Base-by-base conservation (phyloP, 2,888 invertebrate species). In the Deroplatys truncata region DNA sequence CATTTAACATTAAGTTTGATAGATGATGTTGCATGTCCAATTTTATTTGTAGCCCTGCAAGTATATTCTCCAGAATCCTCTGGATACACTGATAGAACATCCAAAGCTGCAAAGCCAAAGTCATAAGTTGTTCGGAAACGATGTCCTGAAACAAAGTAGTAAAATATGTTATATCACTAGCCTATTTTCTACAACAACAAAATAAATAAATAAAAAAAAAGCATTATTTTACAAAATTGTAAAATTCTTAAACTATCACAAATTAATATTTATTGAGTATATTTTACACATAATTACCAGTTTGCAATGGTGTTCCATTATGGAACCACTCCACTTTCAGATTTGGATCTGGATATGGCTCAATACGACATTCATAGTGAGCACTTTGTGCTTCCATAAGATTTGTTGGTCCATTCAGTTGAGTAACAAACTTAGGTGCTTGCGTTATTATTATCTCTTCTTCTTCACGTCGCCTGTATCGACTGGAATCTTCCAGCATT, bases 21-120 rank as follows among this genome's bases (percentile, higher is more conserved):
- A 0, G 97, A 96, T 84, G 98, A 98, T 90, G 96, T 95, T 2
- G 98, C 98, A 93, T 97, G 96, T 91, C 98, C 98, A 91, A 98
- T 94, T 91, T 96, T 96, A 93, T 98, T 98, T 89, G 97, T 98
- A 88, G 97, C 98, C 92, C 96, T 96, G 93, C 98, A 98, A 25
- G 97, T 97, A 92, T 98, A 98, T 93, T 98, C 98, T 89, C 99
- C 99, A 91, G 98, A 97, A 93, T 99, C 99, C 94, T 98, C 98
- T 28, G 97, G 97, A 92, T 98, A 98, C 2, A 98, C 98, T 84
- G 98, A 97, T 49, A 98, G 95, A 90, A 99, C 97, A 93, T 99
- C 99, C 91, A 99, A 95, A 88, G 99, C 98, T 90, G 98, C 98
- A 93, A 98, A 99, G 85, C 99, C 99, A 93, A 99, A 99, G 93